These are phyloP conservation scores for Salticus scenicus DNA, from an alignment of 2,888 invertebrate genomes.

Conservation along the genomic window DNA sequence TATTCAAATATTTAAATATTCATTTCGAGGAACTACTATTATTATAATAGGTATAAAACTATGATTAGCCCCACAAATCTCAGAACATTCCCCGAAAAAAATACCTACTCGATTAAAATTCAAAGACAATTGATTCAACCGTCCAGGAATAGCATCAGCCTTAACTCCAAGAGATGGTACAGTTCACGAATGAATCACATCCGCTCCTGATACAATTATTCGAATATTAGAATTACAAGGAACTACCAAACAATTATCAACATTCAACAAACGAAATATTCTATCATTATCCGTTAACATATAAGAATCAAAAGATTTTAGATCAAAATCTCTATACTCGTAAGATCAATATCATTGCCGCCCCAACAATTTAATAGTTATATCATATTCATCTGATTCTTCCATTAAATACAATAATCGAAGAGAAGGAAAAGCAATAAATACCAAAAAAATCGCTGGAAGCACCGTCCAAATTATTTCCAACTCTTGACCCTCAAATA, in stretches of 20 bases:
- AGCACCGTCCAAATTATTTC: slow-evolving; percentile 68
- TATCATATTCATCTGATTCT: slow-evolving; percentile 49
- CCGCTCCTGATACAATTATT: slow-evolving; percentile 79
- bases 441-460: slow-evolving; percentile 67
- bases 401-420: slow-evolving; percentile 59
- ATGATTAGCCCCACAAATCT: slow-evolving; percentile 88
- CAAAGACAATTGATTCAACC: slow-evolving; percentile 78
- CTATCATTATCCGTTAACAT: slow-evolving; percentile 79
- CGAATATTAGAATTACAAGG: slow-evolving; percentile 82
- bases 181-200: slow-evolving; percentile 77
- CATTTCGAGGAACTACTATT: slow-evolving; percentile 72
- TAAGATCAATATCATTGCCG: slow-evolving; percentile 81
- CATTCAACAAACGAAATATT: slow-evolving; percentile 81
- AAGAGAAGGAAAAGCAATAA: slow-evolving; percentile 70
- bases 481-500: slow-evolving; percentile 69
- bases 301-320: slow-evolving; percentile 80
- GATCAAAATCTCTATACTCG: slow-evolving; percentile 81
- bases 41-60: slow-evolving; percentile 86
- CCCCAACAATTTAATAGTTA: slow-evolving; percentile 43
- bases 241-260: slow-evolving; percentile 80
- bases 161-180: slow-evolving; percentile 76
- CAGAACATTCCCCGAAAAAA: slow-evolving; percentile 86
- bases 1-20: slow-evolving; percentile 9
- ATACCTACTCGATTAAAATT: slow-evolving; percentile 81
- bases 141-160: slow-evolving; percentile 77